Percentiles rank a stretch among this genome's conserved stretches.
These are phyloP conservation scores for Enteromius radiatus DNA, from an alignment of 2,797 vertebrate genomes.

Conservation along the genomic window DNA sequence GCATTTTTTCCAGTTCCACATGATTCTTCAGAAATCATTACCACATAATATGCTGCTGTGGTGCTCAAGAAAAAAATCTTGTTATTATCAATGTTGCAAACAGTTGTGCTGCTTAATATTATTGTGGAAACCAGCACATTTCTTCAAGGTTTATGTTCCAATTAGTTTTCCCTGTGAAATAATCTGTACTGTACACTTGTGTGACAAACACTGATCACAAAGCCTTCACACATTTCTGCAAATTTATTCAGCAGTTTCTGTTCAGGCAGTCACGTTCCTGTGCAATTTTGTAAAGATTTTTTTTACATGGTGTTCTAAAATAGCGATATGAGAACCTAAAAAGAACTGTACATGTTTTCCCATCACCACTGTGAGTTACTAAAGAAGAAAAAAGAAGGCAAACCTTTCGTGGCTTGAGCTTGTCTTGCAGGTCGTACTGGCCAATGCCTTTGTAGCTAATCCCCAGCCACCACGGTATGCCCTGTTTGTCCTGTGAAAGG, in stretches of 20 bases:
- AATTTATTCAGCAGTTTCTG: background rate
- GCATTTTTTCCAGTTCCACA: background rate
- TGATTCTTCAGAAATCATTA: background rate
- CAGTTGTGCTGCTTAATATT: background rate
- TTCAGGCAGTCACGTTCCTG: background rate
- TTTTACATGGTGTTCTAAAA: background rate
- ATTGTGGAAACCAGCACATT: background rate
- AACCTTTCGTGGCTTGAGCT: constrained; percentile 97
- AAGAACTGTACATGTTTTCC: background rate
- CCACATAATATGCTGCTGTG: background rate
- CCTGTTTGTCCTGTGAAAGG: constrained; percentile 92
- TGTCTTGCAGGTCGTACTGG: constrained; percentile 96
- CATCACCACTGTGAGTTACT: background rate
- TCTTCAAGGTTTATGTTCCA: background rate
- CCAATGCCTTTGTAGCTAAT: constrained; percentile 97
- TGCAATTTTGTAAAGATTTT: background rate
- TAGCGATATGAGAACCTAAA: background rate
- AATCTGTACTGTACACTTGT: background rate
- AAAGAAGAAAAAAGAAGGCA: constrained; percentile 49
- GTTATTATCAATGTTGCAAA: background rate
- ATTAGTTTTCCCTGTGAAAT: background rate
- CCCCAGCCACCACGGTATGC: constrained; percentile 98
- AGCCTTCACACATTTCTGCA: background rate
- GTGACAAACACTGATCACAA: background rate
- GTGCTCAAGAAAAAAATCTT: background rate